A percentile compares a stretch with the other conserved stretches of the same genome.
phyloP scores from a whole-genome alignment of 2,797 vertebrate genomes.

The Girardinus metallicus region DNA sequence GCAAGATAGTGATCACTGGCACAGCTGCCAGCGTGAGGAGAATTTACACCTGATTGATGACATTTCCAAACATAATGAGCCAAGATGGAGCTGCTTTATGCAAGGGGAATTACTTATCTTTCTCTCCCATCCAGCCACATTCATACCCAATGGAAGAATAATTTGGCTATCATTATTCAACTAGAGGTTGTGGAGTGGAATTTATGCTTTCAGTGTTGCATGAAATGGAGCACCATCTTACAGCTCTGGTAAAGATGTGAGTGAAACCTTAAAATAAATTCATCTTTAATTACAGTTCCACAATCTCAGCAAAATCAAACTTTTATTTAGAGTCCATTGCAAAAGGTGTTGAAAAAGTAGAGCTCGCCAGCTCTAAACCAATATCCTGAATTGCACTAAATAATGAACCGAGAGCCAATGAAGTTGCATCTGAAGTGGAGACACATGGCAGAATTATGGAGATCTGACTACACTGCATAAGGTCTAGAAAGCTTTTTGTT shows the following conservation, averaged over 20 bases:
- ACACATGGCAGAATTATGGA: no score
- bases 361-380: no score
- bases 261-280: not conserved
- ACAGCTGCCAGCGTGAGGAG: not conserved
- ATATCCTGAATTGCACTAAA: no score
- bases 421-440: no score
- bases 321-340: not conserved
- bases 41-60: constrained; percentile 10
- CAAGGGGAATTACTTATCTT: not conserved
- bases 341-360: not conserved
- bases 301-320: not conserved
- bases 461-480: no score
- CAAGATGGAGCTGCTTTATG: not conserved
- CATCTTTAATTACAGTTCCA: not conserved
- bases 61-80: not conserved
- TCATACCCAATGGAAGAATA: not conserved
- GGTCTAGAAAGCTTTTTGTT: no score
- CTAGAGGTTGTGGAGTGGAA: not conserved
- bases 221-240: not conserved
- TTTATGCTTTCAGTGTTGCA: not conserved
- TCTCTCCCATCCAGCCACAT: not conserved
- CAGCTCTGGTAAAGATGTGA: not conserved
- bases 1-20: constrained; percentile 2
- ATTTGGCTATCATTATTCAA: constrained; percentile 3
- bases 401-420: no score